A percentile compares a stretch with the other conserved stretches of the same genome.
phyloP scores from a whole-genome alignment of 2,113 vertebrate species.

The Sceloporus tristichus region DNA sequence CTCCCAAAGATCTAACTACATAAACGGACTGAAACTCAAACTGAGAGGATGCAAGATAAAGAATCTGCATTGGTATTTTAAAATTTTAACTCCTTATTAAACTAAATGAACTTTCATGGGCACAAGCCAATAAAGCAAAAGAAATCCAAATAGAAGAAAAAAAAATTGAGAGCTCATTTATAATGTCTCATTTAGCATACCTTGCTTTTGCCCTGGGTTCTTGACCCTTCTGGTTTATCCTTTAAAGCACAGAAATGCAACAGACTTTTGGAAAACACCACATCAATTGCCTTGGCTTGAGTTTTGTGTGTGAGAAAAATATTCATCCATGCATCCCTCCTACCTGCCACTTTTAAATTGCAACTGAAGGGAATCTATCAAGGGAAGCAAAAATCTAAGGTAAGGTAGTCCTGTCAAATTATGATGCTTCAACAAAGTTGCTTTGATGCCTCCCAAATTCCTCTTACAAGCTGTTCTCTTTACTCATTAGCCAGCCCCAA shows the following conservation, averaged over 20 bases:
- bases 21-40: background rate
- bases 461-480: background rate
- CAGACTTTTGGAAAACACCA: background rate
- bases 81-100: background rate
- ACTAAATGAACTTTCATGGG: background rate
- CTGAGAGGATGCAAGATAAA: background rate
- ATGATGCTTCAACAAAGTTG: background rate
- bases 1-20: background rate
- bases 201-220: background rate
- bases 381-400: background rate
- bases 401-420: background rate
- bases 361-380: background rate
- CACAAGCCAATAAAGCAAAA: conserved; percentile 3
- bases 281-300: background rate
- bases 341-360: background rate
- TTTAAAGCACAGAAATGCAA: background rate
- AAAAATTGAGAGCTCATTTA: background rate
- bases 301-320: background rate
- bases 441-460: no score
- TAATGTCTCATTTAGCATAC: background rate
- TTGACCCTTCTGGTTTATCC: background rate
- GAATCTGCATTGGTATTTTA: background rate
- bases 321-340: background rate
- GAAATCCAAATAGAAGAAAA: background rate
- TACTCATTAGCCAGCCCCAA: background rate